Evolutionary conservation across 1,140 invertebrate genomes (phyloP), one percentile per base, ranked within the genome.

Genomic region (Rhyacophila brunnea): DNA sequence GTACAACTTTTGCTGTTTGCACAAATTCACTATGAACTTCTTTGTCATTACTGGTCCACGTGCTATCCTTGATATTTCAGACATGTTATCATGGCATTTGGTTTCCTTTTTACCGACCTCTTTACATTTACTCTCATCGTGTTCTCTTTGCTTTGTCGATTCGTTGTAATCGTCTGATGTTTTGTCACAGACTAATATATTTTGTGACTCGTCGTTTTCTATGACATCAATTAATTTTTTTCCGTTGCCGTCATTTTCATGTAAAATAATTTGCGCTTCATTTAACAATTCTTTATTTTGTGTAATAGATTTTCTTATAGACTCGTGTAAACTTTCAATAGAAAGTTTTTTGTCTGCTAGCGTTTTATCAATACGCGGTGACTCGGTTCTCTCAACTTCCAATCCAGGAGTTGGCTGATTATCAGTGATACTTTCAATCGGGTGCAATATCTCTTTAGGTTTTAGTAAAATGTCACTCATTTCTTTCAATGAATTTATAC

Each of bases 1-100:
- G 70, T 97, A 98, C 0, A 97, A 73, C 65, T 92, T 91, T 43
- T 91, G 77, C 63, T 93, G 84, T 70, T 87, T 93, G 75, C 95
- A 97, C 55, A 91, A 85, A 53, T 93, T 84, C 55, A 74, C 83
- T 11, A 96, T 78, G 38, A 81, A 82, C 54, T 87, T 81, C 67
- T 90, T 86, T 0, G 89, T 92, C 82, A 93, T 92, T 58, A 87
- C 83, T 15, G 68, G 77, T 0, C 70, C 69, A 47, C 61, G 70
- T 13, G 71, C 71, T 58, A 68, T 63, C 57, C 74, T 74, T 32
- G 75, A 72, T 35, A 72, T 50, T 61, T 78, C 73, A 20, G 73
- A 48, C 4, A 20, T 55, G 47, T 62, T 47, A 35, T 51, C 48
- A 28, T 28, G 3, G 23, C 4, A 28, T 28, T 3, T 28, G 15